Evolutionary conservation across 2,797 vertebrate species (phyloP).

Genomic region (Varecia variegata): DNA sequence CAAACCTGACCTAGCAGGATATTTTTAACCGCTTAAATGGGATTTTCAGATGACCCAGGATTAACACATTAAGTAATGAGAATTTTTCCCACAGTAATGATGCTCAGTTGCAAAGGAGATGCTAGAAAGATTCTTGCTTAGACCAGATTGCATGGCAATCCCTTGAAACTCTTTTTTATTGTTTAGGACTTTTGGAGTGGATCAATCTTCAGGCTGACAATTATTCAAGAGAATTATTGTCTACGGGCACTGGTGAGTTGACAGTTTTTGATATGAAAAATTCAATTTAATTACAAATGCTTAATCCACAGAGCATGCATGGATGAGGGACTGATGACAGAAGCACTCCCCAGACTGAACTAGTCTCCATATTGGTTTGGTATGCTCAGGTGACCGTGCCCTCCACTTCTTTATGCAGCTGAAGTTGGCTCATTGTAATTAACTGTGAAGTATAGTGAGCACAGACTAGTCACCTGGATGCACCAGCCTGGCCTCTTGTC

Average conservation of each 20-base stretch:
- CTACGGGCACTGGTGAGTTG: background rate
- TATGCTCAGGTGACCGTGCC: too few species aligned
- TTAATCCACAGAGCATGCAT: background rate
- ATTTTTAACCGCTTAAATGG: background rate
- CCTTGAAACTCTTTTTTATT: conserved; percentile 30
- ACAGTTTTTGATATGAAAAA: background rate
- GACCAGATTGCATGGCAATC: background rate
- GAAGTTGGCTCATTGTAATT: background rate
- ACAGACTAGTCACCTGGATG: background rate
- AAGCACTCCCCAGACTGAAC: background rate
- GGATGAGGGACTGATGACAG: background rate
- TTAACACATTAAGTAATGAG: background rate
- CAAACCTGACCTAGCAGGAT: background rate
- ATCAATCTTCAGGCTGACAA: background rate
- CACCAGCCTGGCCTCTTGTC: background rate
- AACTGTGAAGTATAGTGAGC: background rate
- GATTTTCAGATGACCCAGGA: background rate
- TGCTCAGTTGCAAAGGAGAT: background rate
- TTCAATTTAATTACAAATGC: background rate
- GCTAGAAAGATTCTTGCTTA: background rate
- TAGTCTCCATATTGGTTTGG: background rate
- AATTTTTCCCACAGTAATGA: background rate
- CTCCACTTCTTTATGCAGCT: background rate
- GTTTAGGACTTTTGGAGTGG: background rate
- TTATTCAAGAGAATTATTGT: conserved; percentile 15